phyloP scores from a whole-genome alignment of 2,888 invertebrate genomes.

The Thymelicus sylvestris region DNA sequence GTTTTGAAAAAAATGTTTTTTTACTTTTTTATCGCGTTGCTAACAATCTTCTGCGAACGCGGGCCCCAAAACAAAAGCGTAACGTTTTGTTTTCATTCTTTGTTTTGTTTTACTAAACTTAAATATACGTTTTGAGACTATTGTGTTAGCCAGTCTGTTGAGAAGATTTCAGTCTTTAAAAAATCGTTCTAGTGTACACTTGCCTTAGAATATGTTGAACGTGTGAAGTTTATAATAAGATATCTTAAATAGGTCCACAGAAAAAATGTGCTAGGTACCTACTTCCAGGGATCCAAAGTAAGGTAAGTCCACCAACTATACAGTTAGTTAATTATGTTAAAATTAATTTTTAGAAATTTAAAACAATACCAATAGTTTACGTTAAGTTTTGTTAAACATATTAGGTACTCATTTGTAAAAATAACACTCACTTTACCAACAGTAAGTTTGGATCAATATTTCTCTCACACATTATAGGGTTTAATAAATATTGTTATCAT shows the following conservation, averaged over 20 bases:
- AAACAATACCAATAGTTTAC: no score
- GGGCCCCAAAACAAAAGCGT: constrained; percentile 70
- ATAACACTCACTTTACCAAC: no score
- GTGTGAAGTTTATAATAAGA: constrained; percentile 11
- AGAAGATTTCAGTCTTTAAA: constrained; percentile 78
- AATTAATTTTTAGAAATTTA: no score
- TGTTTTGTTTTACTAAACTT: constrained; percentile 79
- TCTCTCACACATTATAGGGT: no score
- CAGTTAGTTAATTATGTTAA: no score
- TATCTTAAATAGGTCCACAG: no score
- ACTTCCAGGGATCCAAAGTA: background rate
- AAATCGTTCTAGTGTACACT: constrained; percentile 76
- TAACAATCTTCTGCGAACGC: constrained; percentile 77
- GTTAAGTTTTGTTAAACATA: no score
- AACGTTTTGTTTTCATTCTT: constrained; percentile 74
- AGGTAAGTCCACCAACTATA: background rate
- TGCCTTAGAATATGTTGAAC: constrained; percentile 44
- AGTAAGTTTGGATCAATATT: no score
- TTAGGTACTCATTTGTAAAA: no score
- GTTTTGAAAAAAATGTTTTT: constrained; percentile 62
- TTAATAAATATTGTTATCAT: no score
- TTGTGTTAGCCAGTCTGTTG: constrained; percentile 73
- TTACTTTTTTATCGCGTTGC: constrained; percentile 57
- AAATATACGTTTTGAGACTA: constrained; percentile 80
- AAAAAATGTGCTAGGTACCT: no score